These are phyloP conservation scores for Therioaphis trifolii DNA, from an alignment of 2,888 invertebrate species.

Conservation along the genomic window DNA sequence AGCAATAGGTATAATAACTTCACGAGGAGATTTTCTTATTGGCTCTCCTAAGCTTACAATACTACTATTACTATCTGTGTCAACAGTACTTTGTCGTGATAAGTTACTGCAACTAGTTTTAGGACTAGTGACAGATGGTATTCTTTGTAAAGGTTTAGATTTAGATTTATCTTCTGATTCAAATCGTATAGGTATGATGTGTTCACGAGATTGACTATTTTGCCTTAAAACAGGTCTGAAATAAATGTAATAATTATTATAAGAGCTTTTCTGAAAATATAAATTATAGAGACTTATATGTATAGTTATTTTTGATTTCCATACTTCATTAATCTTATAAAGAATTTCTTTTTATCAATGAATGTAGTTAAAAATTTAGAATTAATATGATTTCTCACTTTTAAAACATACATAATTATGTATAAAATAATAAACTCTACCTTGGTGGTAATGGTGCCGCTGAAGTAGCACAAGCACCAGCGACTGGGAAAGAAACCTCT, in stretches of 20 bases:
- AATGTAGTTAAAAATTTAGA: background rate
- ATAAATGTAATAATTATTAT: slow-evolving; percentile 30
- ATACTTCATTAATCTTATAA: background rate
- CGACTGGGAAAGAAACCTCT: slow-evolving; percentile 74
- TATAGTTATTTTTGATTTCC: too few species aligned
- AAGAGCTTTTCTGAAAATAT: too few species aligned
- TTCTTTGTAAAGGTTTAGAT: slow-evolving; percentile 69
- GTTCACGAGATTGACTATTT: slow-evolving; percentile 71
- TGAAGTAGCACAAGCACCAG: slow-evolving; percentile 66
- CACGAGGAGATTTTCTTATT: slow-evolving; percentile 87
- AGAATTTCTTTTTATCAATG: background rate
- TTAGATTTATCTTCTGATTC: slow-evolving; percentile 69
- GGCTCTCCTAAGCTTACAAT: slow-evolving; percentile 72
- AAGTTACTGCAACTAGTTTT: slow-evolving; percentile 67
- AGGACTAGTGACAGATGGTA: slow-evolving; percentile 55
- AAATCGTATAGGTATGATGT: slow-evolving; percentile 76
- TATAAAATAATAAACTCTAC: slow-evolving; percentile 22
- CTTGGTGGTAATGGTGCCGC: slow-evolving; percentile 63
- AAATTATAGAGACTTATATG: too few species aligned
- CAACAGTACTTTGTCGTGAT: slow-evolving; percentile 77
- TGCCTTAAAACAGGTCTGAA: slow-evolving; percentile 70
- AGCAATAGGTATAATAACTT: slow-evolving; percentile 93
- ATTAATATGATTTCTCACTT: background rate
- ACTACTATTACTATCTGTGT: slow-evolving; percentile 77
- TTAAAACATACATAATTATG: background rate